Evolutionary conservation across 2,888 invertebrate genomes (phyloP), one percentile per base, ranked within the genome.

Genomic region (Trissolcus brochymenae): DNA sequence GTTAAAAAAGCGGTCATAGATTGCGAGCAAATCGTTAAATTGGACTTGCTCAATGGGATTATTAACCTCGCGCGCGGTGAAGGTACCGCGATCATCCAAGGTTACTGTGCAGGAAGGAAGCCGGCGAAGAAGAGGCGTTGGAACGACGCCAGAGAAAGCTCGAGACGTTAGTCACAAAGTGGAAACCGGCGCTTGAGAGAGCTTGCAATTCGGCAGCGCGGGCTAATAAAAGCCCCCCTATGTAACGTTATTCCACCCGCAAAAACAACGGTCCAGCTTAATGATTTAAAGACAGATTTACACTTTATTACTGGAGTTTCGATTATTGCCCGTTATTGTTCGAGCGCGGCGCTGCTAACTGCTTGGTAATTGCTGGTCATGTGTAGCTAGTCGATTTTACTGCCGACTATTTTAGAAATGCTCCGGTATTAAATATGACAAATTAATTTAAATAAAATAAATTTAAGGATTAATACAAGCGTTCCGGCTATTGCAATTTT

Each of bases 91-190:
- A 60, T 40, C 54, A 43, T 54, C 53, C 76, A 76, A 79, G 72
- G 75, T 64, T 72, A 72, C 21, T n/a, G 59, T 41, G 61, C 66
- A 79, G 79, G 74, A 77, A 79, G 79, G 74, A 68, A 77, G 66
- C 57, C 54, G 67, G 73, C 40, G 29, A 11, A 29, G 41, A 53
- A 17, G 43, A 75, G 60, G 68, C 78, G 72, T 76, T 82, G 82
- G 83, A 81, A 51, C 51, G 51, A 70, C 68, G 82, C 83, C 83
- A 83, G 79, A 78, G 81, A 82, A 76, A 72, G 78, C 78, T 76
- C 80, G 78, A 80, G 80, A 83, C 79, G 79, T 81, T 81, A 81
- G 81, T 82, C 82, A 82, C 81, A 78, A 71, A 54, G 54, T 61
- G 46, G 46, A 60, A 75, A 62, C 56, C 62, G 62, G 70, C 54